These are phyloP conservation scores for Seriola quinqueradiata DNA, from an alignment of 2,113 vertebrate genomes.

Conservation along the genomic window DNA sequence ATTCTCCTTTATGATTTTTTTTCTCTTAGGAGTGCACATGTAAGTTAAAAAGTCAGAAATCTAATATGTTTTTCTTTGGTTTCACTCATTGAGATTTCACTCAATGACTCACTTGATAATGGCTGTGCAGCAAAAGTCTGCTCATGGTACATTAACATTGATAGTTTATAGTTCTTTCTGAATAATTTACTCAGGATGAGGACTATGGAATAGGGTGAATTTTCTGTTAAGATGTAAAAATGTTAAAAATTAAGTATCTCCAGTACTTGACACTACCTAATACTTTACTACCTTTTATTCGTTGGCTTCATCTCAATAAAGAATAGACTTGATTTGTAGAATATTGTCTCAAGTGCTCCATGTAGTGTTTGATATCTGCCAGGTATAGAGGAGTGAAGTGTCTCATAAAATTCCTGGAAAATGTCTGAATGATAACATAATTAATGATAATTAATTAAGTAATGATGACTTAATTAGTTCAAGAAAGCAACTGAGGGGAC, in stretches of 20 bases:
- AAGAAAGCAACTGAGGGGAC: background rate
- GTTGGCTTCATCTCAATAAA: background rate
- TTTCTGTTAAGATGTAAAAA: background rate
- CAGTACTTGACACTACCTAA: background rate
- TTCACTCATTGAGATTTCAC: background rate
- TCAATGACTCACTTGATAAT: background rate
- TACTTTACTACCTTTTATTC: slow-evolving; percentile 4
- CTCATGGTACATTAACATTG: background rate
- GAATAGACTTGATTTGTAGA: background rate
- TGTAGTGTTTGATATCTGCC: background rate
- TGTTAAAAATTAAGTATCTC: background rate
- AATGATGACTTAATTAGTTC: slow-evolving; percentile 1
- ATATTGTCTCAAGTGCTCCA: slow-evolving; percentile 8
- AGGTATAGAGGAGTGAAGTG: background rate
- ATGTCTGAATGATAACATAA: background rate
- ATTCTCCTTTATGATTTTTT: no score
- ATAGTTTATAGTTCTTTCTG: background rate
- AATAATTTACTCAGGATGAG: background rate
- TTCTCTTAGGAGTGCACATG: background rate
- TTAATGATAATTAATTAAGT: no score
- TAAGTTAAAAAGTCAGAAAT: no score
- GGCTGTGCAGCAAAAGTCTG: background rate
- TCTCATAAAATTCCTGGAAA: background rate
- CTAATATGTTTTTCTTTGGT: background rate
- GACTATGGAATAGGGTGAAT: background rate